Evolutionary conservation across 2,888 invertebrate genomes (phyloP), one percentile per base, ranked within the genome.

Genomic region (Archips xylosteana): DNA sequence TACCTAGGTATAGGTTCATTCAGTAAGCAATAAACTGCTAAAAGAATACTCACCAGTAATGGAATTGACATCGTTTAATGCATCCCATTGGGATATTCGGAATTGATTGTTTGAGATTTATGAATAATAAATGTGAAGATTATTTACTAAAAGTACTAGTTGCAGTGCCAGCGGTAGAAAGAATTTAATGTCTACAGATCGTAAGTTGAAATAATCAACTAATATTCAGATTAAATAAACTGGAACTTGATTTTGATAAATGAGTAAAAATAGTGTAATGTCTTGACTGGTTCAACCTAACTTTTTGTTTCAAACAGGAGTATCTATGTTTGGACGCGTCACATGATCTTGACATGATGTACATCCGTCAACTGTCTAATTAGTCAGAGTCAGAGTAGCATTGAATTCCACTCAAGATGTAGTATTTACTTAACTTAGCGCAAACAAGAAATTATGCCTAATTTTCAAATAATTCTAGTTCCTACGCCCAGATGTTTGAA

Each of bases 41-140:
- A 23, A 57, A 9, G 42, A 70, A 63, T 51, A 63, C 63, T 63
- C 34, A 64, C 63, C 67, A 68, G 34, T 68, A 68, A 57, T 39
- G 45, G 36, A 39, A 68, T 47, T 62, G 67, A 23, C 67, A 72
- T 72, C 54, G 54, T 67, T 62, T 45, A 57, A 61, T 57, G 42
- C 71, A 47, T 71, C 6, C 49, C 51, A 51, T 60, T 65, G 60
- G n/a, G 45, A 66, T 47, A 47, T 49, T 36, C n/a, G 4, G 49
- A 71, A 61, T 71, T 66, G 51, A 49, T 71, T 65, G 47, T 5
- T 65, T 36, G 39, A 65, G 34, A 65, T 51, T 65, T 36, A 65
- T 57, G 57, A 32, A 51, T 15, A 51, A 54, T 54, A 54, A 54
- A 54, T 10, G 32, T 57, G 2, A 10, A 57, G 9, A 57, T 57